Percentiles rank a stretch among this genome's conserved stretches.
phyloP scores from a whole-genome alignment of 2,797 vertebrate genomes.

The Meriones psammophilus region DNA sequence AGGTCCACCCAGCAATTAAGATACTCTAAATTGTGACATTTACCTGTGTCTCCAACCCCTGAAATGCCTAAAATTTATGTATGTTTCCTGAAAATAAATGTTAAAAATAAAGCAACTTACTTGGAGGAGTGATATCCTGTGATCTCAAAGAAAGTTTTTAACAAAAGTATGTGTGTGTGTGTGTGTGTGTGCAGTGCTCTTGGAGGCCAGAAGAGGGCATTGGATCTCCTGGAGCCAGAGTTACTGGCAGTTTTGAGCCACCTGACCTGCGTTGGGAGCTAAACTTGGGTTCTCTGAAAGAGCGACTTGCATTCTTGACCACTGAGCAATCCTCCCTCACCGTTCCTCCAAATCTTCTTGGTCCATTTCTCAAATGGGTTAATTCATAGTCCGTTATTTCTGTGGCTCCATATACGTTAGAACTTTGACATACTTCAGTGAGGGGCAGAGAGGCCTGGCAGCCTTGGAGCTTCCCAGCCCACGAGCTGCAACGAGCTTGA shows the following conservation, averaged over 20 bases:
- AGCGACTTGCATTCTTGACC: not conserved
- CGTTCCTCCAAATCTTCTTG: not conserved
- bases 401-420: not conserved
- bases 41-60: not conserved
- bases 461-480: not conserved
- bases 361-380: not conserved
- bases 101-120: not conserved
- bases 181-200: not conserved
- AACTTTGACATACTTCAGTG: not conserved
- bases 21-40: not conserved
- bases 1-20: not conserved
- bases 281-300: not conserved
- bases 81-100: not conserved
- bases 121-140: not conserved
- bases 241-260: not conserved
- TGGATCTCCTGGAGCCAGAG: not conserved
- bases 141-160: not conserved
- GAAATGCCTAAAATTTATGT: not conserved
- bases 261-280: not conserved
- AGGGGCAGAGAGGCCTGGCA: not conserved
- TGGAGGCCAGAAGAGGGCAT: not conserved
- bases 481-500: accelerated
- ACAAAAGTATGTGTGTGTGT: not conserved
- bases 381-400: not conserved
- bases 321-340: not conserved